Percentiles rank a stretch among this genome's conserved stretches.
Conservation (phyloP, 2,113 vertebrate genomes). For the Chamaea fasciata region DNA sequence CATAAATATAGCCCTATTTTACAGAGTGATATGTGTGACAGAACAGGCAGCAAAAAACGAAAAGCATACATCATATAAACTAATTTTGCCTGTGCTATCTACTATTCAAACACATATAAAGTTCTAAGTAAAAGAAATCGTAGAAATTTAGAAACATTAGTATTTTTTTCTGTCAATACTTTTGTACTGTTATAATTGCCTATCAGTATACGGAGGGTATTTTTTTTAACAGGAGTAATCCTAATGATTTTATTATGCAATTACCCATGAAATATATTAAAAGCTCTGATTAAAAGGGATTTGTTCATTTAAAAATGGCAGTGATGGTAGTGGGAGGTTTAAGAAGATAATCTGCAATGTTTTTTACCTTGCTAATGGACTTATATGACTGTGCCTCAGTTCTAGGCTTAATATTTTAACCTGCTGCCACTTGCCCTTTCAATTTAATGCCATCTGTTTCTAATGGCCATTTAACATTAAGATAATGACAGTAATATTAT, state of each 20-base stretch:
- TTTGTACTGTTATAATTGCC: constrained; percentile 47
- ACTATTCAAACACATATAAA: not conserved
- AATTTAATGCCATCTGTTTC: constrained; percentile 62
- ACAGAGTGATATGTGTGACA: not conserved
- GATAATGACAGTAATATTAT: constrained; percentile 73
- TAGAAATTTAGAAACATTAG: constrained; percentile 30
- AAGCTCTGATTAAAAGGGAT: constrained; percentile 55
- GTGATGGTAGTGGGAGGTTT: not conserved
- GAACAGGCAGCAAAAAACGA: not conserved
- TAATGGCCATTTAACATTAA: constrained; percentile 74
- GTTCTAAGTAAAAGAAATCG: constrained; percentile 25
- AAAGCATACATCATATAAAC: not conserved
- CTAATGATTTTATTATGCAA: constrained; percentile 59
- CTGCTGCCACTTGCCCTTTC: constrained; percentile 44
- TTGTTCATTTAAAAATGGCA: constrained; percentile 1
- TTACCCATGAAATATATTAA: constrained; percentile 66
- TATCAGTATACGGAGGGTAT: constrained; percentile 44
- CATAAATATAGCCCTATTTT: not conserved
- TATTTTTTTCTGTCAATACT: constrained; percentile 58
- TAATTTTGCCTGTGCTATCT: not conserved
- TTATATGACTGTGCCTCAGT: constrained; percentile 36
- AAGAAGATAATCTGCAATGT: constrained; percentile 45
- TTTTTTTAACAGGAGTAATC: constrained; percentile 54
- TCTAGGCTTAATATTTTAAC: constrained; percentile 44
- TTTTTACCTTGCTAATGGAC: constrained; percentile 71